phyloP scores from a whole-genome alignment of 2,113 vertebrate genomes.

The Anser brachyrhynchus region DNA sequence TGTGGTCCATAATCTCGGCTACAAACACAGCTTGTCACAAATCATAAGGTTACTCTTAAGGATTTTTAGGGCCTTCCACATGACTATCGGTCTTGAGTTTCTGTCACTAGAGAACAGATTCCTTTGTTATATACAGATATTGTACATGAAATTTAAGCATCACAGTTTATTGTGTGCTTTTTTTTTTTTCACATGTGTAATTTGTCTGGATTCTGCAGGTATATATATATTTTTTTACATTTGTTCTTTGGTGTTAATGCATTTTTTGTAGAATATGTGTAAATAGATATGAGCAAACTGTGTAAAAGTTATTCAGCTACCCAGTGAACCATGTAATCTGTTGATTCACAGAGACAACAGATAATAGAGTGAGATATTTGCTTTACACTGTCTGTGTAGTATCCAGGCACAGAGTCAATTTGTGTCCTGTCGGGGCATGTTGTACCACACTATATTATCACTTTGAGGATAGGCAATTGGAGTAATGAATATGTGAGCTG shows the following conservation, averaged over 20 bases:
- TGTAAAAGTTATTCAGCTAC: constrained; percentile 83
- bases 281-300: constrained; percentile 85
- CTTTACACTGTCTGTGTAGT: constrained; percentile 73
- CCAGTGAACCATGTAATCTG: constrained; percentile 85
- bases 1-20: neutral
- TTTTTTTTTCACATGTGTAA: constrained; percentile 46
- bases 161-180: neutral
- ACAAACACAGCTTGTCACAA: neutral
- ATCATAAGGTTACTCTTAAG: neutral
- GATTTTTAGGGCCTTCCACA: neutral
- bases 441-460: constrained; percentile 82
- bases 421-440: constrained; percentile 82
- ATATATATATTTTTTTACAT: constrained; percentile 24
- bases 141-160: neutral
- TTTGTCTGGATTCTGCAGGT: constrained; percentile 60
- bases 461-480: constrained; percentile 79
- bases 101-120: neutral
- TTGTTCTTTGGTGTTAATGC: constrained; percentile 79
- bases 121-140: neutral
- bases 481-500: constrained; percentile 82
- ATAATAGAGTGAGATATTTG: constrained; percentile 87
- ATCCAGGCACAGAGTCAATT: constrained; percentile 78
- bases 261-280: constrained; percentile 80
- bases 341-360: constrained; percentile 84
- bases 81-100: neutral